Conservation (phyloP, 2,888 invertebrate genomes). For the Agrotis puta region DNA sequence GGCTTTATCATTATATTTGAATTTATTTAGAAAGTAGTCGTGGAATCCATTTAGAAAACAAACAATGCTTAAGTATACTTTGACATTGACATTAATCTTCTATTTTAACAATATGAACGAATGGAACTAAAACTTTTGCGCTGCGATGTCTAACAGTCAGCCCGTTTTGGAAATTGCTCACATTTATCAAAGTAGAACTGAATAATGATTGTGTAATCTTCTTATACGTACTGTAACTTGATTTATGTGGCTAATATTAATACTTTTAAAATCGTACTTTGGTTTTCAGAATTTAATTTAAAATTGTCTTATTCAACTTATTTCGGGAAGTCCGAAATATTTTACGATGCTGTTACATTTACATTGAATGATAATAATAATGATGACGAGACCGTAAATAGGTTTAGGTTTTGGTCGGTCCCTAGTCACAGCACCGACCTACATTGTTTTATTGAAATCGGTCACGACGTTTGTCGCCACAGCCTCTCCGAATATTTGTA, state of each 20-base stretch:
- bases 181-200: constrained; percentile 61
- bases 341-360: constrained; percentile 47
- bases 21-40: not conserved
- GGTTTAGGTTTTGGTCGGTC: constrained; percentile 4
- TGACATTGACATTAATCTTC: constrained; percentile 36
- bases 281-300: constrained; percentile 35
- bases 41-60: constrained; percentile 10
- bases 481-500: constrained; percentile 38
- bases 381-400: constrained; percentile 27
- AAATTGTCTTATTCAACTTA: constrained; percentile 40
- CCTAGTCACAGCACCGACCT: constrained; percentile 13
- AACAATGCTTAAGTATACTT: constrained; percentile 7
- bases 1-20: not conserved
- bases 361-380: constrained; percentile 38
- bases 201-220: constrained; percentile 59
- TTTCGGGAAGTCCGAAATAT: constrained; percentile 21
- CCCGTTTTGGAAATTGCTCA: constrained; percentile 52
- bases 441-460: constrained; percentile 54
- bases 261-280: constrained; percentile 42
- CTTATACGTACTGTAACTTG: constrained; percentile 46
- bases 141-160: constrained; percentile 32
- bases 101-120: constrained; percentile 30
- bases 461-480: constrained; percentile 34
- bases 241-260: constrained; percentile 60
- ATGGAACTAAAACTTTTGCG: constrained; percentile 35